A percentile compares a stretch with the other conserved stretches of the same genome.
Conservation (phyloP, 2,888 invertebrate species). For the Dasysyrphus albostriatus region DNA sequence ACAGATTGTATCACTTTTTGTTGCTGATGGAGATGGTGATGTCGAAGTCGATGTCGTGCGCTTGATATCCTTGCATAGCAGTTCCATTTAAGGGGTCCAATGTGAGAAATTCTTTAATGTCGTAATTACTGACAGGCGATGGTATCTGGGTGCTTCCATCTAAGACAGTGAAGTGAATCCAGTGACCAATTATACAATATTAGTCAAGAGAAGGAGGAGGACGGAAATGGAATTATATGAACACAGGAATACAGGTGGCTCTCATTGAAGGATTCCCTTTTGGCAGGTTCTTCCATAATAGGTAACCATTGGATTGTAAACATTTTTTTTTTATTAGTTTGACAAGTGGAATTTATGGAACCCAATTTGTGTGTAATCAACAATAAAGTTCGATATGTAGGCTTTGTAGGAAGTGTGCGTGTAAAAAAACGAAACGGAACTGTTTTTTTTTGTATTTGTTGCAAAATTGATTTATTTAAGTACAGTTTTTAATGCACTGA, state of each 20-base stretch:
- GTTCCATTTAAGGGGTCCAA: constrained; percentile 49
- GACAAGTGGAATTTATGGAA: constrained; percentile 69
- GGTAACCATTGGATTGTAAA: not conserved
- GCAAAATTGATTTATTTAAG: constrained; percentile 50
- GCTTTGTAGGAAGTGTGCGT: constrained; percentile 17
- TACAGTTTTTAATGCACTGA: constrained; percentile 28
- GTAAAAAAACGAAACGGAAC: constrained; percentile 28
- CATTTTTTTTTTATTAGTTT: constrained; percentile 58
- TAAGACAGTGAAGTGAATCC: constrained; percentile 67
- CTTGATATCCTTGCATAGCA: constrained; percentile 56
- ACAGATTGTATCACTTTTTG: constrained; percentile 70
- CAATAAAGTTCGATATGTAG: constrained; percentile 30
- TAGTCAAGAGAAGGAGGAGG: constrained; percentile 15
- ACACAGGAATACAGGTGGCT: constrained; percentile 58
- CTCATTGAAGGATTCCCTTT: constrained; percentile 49
- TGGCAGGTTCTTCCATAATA: constrained; percentile 8
- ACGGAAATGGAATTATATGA: not conserved
- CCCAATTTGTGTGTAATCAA: constrained; percentile 69
- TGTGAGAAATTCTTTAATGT: constrained; percentile 76
- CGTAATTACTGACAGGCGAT: constrained; percentile 66
- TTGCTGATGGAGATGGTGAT: constrained; percentile 55
- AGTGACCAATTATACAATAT: constrained; percentile 67
- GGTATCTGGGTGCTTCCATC: constrained; percentile 68
- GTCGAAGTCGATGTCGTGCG: constrained; percentile 73
- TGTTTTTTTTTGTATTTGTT: not conserved